phyloP scores from a whole-genome alignment of 2,113 vertebrate genomes.

The Actenoides hombroni region DNA sequence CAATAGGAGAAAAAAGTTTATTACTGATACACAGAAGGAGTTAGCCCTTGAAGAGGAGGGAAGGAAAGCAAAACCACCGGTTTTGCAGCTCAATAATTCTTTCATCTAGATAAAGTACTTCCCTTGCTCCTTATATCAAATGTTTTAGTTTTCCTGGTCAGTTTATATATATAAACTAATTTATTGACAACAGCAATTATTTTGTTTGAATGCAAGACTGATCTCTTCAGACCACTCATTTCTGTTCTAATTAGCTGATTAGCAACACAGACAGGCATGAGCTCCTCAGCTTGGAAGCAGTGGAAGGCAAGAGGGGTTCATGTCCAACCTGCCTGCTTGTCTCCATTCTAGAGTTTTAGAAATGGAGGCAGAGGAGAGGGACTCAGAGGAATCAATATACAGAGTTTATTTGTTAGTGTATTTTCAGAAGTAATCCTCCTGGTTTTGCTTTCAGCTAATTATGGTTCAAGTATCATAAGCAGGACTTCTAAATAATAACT shows the following conservation, averaged over 20 bases:
- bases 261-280: neutral
- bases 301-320: neutral
- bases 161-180: neutral
- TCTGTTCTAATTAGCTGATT: neutral
- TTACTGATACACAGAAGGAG: neutral
- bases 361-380: neutral
- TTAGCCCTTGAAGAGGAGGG: neutral
- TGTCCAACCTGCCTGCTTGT: neutral
- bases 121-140: neutral
- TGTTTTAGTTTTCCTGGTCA: neutral
- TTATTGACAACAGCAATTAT: neutral
- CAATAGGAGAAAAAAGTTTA: accelerated
- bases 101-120: neutral
- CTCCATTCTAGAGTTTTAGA: neutral
- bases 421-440: neutral
- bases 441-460: neutral
- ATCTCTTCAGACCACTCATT: neutral
- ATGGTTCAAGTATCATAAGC: neutral
- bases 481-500: neutral
- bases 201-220: neutral
- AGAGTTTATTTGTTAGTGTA: neutral
- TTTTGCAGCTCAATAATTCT: neutral
- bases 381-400: neutral
- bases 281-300: neutral
- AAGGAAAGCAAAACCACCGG: neutral